Evolutionary conservation across 1,140 invertebrate species (phyloP).

Genomic region (Heliconius congener): DNA sequence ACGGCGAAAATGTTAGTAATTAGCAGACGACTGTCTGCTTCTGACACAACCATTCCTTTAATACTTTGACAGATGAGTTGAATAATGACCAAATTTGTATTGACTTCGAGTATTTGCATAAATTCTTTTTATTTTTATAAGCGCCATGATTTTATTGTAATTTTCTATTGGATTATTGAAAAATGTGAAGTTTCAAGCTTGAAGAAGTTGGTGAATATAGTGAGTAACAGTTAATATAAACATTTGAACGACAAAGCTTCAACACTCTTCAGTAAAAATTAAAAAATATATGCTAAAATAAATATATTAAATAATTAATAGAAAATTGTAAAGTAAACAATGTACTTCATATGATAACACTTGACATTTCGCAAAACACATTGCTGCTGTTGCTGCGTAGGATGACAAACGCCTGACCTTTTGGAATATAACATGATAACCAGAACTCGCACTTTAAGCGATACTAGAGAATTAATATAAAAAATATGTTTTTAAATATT

Average conservation of each 20-base stretch:
- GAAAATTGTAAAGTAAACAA: background rate
- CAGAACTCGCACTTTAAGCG: background rate
- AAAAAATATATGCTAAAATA: too few species aligned
- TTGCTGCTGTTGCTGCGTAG: slow-evolving; percentile 15
- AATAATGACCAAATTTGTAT: background rate
- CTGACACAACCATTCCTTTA: background rate
- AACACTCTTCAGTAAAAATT: too few species aligned
- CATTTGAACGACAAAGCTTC: too few species aligned
- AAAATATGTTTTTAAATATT: too few species aligned
- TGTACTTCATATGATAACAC: background rate
- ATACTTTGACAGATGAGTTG: background rate
- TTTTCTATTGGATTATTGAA: background rate
- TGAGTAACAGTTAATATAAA: too few species aligned
- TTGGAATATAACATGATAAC: slow-evolving; percentile 16
- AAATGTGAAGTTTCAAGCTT: background rate
- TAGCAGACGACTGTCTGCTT: slow-evolving; percentile 1
- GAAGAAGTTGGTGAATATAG: background rate
- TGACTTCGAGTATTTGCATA: background rate
- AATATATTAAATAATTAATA: too few species aligned
- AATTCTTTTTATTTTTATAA: too few species aligned
- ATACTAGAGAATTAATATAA: background rate
- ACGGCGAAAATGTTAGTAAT: background rate
- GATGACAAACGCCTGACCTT: slow-evolving; percentile 19
- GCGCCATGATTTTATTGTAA: too few species aligned
- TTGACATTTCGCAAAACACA: slow-evolving; percentile 22